A percentile compares a stretch with the other conserved stretches of the same genome.
Conservation (phyloP, 2,113 vertebrate genomes). For the Caranx ignobilis region DNA sequence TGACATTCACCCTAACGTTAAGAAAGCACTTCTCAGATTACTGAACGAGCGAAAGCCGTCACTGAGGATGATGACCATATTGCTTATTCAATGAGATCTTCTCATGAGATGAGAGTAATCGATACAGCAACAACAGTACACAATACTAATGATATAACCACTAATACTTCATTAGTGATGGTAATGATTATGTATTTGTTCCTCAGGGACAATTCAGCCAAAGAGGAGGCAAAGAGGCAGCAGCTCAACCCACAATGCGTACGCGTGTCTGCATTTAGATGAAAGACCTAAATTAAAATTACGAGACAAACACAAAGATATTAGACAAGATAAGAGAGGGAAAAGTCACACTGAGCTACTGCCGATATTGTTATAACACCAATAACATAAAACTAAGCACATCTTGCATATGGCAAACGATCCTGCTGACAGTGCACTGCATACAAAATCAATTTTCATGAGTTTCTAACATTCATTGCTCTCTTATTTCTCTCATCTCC, state of each 20-base stretch:
- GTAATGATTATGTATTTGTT: background rate
- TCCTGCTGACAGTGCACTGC: background rate
- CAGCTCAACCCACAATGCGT: background rate
- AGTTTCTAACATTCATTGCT: background rate
- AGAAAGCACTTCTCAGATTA: background rate
- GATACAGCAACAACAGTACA: background rate
- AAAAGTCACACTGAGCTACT: slow-evolving; percentile 15
- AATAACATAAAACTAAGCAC: slow-evolving; percentile 13
- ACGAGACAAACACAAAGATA: background rate
- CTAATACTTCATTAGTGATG: background rate
- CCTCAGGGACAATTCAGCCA: background rate
- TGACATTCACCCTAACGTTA: background rate
- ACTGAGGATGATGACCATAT: too few relatives aligned
- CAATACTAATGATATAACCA: background rate
- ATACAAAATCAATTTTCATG: background rate
- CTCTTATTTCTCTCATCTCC: slow-evolving; percentile 8
- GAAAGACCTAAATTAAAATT: background rate
- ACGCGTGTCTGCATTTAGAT: background rate
- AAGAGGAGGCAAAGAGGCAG: background rate
- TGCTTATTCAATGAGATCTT: background rate
- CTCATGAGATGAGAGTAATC: background rate
- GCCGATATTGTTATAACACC: slow-evolving; percentile 8
- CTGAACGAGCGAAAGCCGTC: background rate
- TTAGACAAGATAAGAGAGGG: background rate
- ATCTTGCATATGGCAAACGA: slow-evolving; percentile 33